A percentile compares a stretch with the other conserved stretches of the same genome.
These are phyloP conservation scores for Odontomyia ornata DNA, from an alignment of 2,888 invertebrate species.

Conservation along the genomic window DNA sequence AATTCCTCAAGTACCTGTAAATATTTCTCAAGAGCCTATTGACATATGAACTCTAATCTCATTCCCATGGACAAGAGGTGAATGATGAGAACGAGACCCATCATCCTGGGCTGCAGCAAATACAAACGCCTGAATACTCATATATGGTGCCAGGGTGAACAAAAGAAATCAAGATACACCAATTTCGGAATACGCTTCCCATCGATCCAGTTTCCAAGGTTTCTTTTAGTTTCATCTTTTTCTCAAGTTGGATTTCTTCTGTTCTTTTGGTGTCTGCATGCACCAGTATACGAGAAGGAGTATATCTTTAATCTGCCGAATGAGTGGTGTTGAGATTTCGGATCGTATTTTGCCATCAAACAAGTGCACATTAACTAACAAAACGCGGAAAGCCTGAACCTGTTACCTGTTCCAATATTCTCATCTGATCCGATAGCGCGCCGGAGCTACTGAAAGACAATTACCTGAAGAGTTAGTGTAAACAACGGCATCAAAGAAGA, in stretches of 20 bases:
- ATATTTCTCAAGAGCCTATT: conserved; percentile 42
- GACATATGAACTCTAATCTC: conserved; percentile 44
- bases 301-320: background rate
- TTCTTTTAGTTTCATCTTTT: conserved; percentile 24
- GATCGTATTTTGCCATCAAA: conserved; percentile 24
- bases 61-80: conserved; percentile 38
- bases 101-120: background rate
- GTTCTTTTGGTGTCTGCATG: conserved; percentile 14
- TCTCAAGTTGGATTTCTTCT: background rate
- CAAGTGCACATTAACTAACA: conserved; percentile 37
- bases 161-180: conserved; percentile 34
- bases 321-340: conserved; percentile 5
- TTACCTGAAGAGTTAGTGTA: conserved; percentile 50
- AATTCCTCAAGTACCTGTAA: conserved; percentile 42
- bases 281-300: too few species aligned
- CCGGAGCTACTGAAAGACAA: conserved; percentile 44
- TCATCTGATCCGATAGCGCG: conserved; percentile 31
- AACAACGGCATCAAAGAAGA: conserved; percentile 40
- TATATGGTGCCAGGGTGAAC: conserved; percentile 32
- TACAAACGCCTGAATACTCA: background rate
- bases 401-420: conserved; percentile 35
- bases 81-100: conserved; percentile 20
- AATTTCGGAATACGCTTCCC: conserved; percentile 32
- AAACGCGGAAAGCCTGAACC: conserved; percentile 5
- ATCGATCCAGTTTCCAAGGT: conserved; percentile 38